Conservation (phyloP, 2,888 invertebrate genomes). For the Hirtodrosophila histrioides region DNA sequence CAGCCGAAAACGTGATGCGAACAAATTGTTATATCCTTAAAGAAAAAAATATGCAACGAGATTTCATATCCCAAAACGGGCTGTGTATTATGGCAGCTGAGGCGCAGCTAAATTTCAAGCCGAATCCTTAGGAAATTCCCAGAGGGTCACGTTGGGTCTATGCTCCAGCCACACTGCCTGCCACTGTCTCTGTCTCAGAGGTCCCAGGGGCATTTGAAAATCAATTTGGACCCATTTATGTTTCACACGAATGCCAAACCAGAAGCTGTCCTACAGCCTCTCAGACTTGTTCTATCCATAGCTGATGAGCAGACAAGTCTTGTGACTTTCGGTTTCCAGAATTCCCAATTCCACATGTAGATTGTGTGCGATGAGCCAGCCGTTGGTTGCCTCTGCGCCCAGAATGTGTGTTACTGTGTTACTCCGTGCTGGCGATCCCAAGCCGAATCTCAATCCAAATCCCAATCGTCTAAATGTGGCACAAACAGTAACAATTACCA, state of each 20-base stretch:
- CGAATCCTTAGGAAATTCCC: constrained; percentile 49
- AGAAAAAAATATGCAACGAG: constrained; percentile 40
- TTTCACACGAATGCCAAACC: constrained; percentile 56
- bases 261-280: constrained; percentile 10
- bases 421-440: constrained; percentile 49
- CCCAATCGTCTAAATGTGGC: constrained; percentile 54
- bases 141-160: constrained; percentile 62
- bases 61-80: constrained; percentile 44
- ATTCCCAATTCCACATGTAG: constrained; percentile 42
- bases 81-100: constrained; percentile 37
- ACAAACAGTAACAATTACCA: constrained; percentile 72
- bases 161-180: constrained; percentile 1
- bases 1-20: constrained; percentile 59
- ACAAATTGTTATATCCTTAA: constrained; percentile 72
- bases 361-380: constrained; percentile 33
- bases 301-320: constrained; percentile 13
- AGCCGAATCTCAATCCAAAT: constrained; percentile 35
- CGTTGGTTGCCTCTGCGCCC: neutral
- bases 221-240: constrained; percentile 65
- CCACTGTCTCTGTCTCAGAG: constrained; percentile 19
- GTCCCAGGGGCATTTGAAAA: constrained; percentile 55
- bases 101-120: constrained; percentile 3
- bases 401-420: constrained; percentile 70
- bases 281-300: constrained; percentile 11
- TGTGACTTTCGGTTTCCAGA: constrained; percentile 63